phyloP scores from a whole-genome alignment of 2,113 vertebrate species.

The Colossoma macropomum region DNA sequence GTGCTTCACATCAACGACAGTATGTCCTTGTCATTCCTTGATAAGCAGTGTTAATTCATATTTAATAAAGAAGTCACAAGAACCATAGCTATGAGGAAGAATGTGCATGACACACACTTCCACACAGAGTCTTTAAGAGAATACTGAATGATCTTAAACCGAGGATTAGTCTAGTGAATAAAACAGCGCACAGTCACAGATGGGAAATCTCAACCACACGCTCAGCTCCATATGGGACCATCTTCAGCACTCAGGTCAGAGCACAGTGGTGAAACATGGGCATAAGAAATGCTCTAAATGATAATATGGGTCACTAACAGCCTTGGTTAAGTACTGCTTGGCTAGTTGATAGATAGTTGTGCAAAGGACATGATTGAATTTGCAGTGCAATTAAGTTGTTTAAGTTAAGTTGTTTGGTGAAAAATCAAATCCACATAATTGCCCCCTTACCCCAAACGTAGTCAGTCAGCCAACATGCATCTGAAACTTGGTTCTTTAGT shows the following conservation, averaged over 20 bases:
- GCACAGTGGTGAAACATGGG: background rate
- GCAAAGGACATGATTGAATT: background rate
- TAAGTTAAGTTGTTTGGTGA: background rate
- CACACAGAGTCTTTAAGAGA: background rate
- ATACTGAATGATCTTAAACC: background rate
- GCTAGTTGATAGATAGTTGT: background rate
- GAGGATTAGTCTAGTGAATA: background rate
- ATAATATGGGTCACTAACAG: background rate
- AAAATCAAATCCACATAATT: background rate
- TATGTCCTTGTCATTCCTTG: background rate
- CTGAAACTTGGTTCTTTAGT: too few species aligned
- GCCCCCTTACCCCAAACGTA: too few species aligned
- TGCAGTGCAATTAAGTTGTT: background rate
- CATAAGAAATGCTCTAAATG: background rate
- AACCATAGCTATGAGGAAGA: too few species aligned
- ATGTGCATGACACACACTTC: background rate
- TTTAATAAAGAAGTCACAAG: background rate
- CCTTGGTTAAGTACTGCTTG: background rate
- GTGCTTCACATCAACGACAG: background rate
- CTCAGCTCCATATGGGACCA: background rate
- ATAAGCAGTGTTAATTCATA: background rate
- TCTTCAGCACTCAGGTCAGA: background rate
- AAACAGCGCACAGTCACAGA: background rate
- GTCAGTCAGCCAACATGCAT: too few species aligned
- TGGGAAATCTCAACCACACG: constrained; percentile 18